Base-by-base conservation (phyloP, 1,140 invertebrate genomes). In the Drosophila obscura region DNA sequence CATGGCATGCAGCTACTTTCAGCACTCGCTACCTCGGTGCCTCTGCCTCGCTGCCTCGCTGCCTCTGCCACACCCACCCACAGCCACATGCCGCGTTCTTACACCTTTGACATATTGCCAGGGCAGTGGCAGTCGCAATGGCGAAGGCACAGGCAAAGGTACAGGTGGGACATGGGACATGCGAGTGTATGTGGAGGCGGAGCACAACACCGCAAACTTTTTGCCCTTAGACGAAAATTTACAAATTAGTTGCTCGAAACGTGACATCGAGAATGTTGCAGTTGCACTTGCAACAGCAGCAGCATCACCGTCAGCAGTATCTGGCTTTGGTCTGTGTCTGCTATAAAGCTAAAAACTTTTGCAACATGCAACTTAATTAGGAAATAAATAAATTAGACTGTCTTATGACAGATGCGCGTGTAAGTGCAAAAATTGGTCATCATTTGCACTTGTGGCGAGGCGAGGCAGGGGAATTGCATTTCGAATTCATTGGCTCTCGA, bases 231-330 rank as follows among this genome's bases (percentile, higher is more conserved):
- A 64, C 60, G 71, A 82, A 82, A 88, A 87, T 87, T 87, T 87
- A 87, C 83, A 87, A 87, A 87, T 87, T 87, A 87, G 82, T 87
- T 87, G 83, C 79, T 63, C 61, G 71, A 88, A 88, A 88, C 82
- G 82, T 87, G 82, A 87, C 82, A 88, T 76, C 58, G 57, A 65
- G 73, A 50, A 66, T 82, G 78, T 60, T 57, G 58, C 55, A 75
- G 46, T 63, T 76, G 60, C 57, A 60, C 52, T 52, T 60, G 59
- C 64, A 65, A 50, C 58, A 55, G 41, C 67, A 64, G 48, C 59
- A 65, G 55, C 61, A 58, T 31, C 67, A 16, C 16, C 16, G 1
- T 1, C 19, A 64, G 51, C 51, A 56, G 35, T 48, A 56, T 60
- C 61, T 78, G 26, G 7, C 41, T 63, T 69, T 45, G 61, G 57